Percentiles rank a stretch among this genome's conserved stretches.
These are phyloP conservation scores for Lerista edwardsae DNA, from an alignment of 2,797 vertebrate species.

Conservation along the genomic window DNA sequence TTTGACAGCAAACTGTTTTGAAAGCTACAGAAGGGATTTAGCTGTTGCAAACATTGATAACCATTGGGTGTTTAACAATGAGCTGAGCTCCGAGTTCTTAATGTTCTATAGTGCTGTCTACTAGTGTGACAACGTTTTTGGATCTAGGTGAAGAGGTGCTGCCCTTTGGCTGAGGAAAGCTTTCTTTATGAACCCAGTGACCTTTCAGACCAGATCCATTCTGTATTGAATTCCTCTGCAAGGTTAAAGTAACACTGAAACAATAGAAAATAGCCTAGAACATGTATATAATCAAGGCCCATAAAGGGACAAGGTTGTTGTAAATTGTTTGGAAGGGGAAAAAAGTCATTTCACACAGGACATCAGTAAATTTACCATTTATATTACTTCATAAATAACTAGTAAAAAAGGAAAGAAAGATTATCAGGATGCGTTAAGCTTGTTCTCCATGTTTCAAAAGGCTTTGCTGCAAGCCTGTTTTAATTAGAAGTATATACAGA, in stretches of 20 bases:
- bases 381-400: slow-evolving; percentile 75
- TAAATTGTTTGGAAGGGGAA: slow-evolving; percentile 25
- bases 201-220: slow-evolving; percentile 51
- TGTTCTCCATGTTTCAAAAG: slow-evolving; percentile 66
- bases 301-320: slow-evolving; percentile 27
- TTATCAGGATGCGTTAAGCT: slow-evolving; percentile 73
- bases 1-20: slow-evolving; percentile 79
- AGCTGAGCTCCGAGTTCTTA: slow-evolving; percentile 67
- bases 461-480: slow-evolving; percentile 72
- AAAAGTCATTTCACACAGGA: slow-evolving; percentile 44
- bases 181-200: slow-evolving; percentile 65
- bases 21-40: slow-evolving; percentile 81
- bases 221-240: slow-evolving; percentile 50
- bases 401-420: slow-evolving; percentile 67
- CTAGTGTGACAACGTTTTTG: slow-evolving; percentile 64
- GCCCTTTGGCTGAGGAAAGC: slow-evolving; percentile 63
- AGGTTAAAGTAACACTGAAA: slow-evolving; percentile 41
- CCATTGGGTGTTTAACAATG: slow-evolving; percentile 71
- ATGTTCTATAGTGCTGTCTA: slow-evolving; percentile 67
- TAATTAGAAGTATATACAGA: slow-evolving; percentile 79
- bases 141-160: slow-evolving; percentile 66
- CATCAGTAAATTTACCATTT: slow-evolving; percentile 67
- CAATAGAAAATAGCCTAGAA: slow-evolving; percentile 42
- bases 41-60: slow-evolving; percentile 77
- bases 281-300: slow-evolving; percentile 24